Evolutionary conservation across 2,113 vertebrate genomes (phyloP).

Genomic region (Gobio gobio): DNA sequence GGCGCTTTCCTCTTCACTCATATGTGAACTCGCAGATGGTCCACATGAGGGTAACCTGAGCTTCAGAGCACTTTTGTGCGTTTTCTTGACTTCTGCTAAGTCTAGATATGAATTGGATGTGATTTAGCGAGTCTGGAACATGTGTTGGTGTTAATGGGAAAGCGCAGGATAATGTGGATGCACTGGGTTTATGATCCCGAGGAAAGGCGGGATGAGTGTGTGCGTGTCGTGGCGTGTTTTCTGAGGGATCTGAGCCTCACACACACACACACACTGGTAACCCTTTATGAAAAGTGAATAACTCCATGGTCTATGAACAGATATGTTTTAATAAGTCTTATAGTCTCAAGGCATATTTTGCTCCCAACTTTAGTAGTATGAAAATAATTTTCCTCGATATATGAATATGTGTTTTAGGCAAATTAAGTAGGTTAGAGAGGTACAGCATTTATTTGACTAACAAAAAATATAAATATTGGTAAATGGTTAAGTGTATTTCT

Average conservation of each 20-base stretch:
- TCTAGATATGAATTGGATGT: too few species aligned
- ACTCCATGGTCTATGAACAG: background rate
- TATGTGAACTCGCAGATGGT: background rate
- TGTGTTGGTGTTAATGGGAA: background rate
- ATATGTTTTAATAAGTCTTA: background rate
- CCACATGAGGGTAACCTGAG: background rate
- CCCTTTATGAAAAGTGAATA: background rate
- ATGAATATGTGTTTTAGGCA: background rate
- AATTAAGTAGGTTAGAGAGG: background rate
- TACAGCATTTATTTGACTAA: too few species aligned
- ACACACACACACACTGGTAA: background rate
- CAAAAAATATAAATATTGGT: background rate
- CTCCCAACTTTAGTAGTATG: too few species aligned
- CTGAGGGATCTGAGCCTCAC: background rate
- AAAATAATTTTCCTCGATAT: background rate
- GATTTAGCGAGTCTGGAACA: too few species aligned
- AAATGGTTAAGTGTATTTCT: background rate
- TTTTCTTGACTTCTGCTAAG: background rate
- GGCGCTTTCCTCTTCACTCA: background rate
- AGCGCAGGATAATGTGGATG: background rate
- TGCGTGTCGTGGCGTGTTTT: conserved; percentile 33
- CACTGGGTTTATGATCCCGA: background rate
- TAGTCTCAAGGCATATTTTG: too few species aligned
- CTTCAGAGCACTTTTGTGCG: background rate
- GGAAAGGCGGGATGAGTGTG: conserved; percentile 34